phyloP scores from a whole-genome alignment of 2,888 invertebrate genomes.

The Parnassius mnemosyne region DNA sequence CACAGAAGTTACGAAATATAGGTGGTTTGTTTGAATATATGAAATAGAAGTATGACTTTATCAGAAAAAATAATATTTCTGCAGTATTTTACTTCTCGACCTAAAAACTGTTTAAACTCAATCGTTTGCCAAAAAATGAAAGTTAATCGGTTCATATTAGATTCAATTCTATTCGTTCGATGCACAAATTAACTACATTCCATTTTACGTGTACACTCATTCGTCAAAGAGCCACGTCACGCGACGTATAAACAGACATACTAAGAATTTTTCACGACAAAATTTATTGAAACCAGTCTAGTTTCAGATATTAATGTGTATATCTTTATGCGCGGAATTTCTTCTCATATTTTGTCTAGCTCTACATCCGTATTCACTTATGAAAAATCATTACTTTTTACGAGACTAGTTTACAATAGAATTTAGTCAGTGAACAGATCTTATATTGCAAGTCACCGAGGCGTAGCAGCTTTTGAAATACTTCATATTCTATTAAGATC shows the following conservation, averaged over 20 bases:
- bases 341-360: background rate
- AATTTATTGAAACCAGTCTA: constrained; percentile 6
- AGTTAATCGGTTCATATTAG: constrained; percentile 51
- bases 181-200: constrained; percentile 41
- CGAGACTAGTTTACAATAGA: constrained; percentile 6
- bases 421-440: constrained; percentile 8
- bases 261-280: constrained; percentile 9
- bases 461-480: constrained; percentile 13
- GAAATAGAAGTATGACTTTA: too few relatives aligned
- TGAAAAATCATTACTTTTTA: constrained; percentile 17
- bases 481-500: constrained; percentile 10
- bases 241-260: constrained; percentile 28
- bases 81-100: too few relatives aligned
- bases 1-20: too few relatives aligned
- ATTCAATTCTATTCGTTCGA: constrained; percentile 35
- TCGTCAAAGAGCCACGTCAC: constrained; percentile 35
- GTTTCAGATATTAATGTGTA: constrained; percentile 3
- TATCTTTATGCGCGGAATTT: background rate
- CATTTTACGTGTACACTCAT: constrained; percentile 42
- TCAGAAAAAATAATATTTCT: too few relatives aligned
- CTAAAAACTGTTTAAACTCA: too few relatives aligned
- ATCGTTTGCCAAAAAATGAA: constrained; percentile 47
- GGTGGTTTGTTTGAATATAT: too few relatives aligned
- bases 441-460: constrained; percentile 15
- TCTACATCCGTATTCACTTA: constrained; percentile 4